Base-by-base conservation (phyloP, 2,113 vertebrate genomes). In the Mirza zaza region DNA sequence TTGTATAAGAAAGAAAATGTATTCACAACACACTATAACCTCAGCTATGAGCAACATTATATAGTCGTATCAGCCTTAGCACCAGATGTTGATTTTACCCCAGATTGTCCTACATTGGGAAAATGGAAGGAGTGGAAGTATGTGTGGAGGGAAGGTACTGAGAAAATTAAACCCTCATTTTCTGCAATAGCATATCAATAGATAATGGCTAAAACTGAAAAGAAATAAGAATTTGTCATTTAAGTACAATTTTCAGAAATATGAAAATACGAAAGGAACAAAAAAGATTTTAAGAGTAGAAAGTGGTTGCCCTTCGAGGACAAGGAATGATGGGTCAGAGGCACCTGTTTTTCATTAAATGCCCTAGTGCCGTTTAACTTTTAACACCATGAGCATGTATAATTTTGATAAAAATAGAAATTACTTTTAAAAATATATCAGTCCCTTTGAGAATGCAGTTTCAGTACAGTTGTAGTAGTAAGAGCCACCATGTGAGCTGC, bases 181-280 rank as follows among this genome's bases (percentile, higher is more conserved):
- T 84, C 50, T 23, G 65, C 21, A 85, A 85, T 5, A 91, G 21
- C 52, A 61, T 68, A 39, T 32, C 15, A 71, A 70, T 21, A 79
- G 32, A 55, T 32, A 83, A 68, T 81, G 73, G 89, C 20, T 39
- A 94, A 84, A 95, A 84, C 4, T 55, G 2, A 32, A 15, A 34
- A 21, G 15, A 13, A 75, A n/a, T 61, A 88, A 50, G 61, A 82
- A 80, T 81, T 48, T 48, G 25, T 45, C 59, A 67, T 5, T 3
- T 83, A 42, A 85, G 36, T 29, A 86, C 13, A 76, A 17, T 95
- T 90, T 87, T 65, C 91, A 71, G 55, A 94, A 65, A 86, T 63
- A 63, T 20, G 9, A 13, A 82, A 67, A 34, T 52, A 17, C 52
- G 76, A 10, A 57, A 10, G 9, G 61, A 25, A 63, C 15, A 18